Percentiles rank a stretch among this genome's conserved stretches.
Evolutionary conservation across 1,140 invertebrate species (phyloP).

Genomic region (Batillaria attramentaria): DNA sequence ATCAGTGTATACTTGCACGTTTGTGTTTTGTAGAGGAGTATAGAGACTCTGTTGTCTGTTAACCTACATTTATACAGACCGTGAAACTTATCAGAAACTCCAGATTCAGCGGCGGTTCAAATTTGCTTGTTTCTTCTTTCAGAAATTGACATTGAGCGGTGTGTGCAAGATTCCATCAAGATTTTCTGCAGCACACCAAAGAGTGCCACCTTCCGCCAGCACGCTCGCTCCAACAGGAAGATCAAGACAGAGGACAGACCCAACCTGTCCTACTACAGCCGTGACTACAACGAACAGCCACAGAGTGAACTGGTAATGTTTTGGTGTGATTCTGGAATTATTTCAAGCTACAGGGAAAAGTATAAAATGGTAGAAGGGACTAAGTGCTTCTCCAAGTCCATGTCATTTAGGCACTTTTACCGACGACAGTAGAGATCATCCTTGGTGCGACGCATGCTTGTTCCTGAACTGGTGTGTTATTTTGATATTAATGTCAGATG

Average conservation of each 20-base stretch:
- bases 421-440: too few species aligned
- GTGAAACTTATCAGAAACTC: too few species aligned
- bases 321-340: background rate
- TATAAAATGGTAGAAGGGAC: background rate
- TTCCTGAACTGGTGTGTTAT: too few species aligned
- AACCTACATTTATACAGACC: too few species aligned
- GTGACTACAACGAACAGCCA: conserved; percentile 66
- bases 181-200: conserved; percentile 90
- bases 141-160: conserved; percentile 95
- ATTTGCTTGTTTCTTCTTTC: conserved; percentile 16
- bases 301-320: conserved; percentile 61
- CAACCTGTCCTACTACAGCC: conserved; percentile 67
- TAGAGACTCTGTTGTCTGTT: too few species aligned
- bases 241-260: conserved; percentile 49
- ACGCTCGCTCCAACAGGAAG: conserved; percentile 74
- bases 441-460: too few species aligned
- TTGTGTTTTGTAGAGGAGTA: conserved; percentile 39
- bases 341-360: background rate
- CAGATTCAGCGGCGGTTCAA: background rate
- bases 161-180: conserved; percentile 89
- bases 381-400: background rate
- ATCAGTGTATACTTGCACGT: background rate
- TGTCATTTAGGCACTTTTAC: too few species aligned
- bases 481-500: too few species aligned
- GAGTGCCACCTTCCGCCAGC: conserved; percentile 88